phyloP scores from a whole-genome alignment of 1,140 invertebrate genomes.

The Nephotettix cincticeps region DNA sequence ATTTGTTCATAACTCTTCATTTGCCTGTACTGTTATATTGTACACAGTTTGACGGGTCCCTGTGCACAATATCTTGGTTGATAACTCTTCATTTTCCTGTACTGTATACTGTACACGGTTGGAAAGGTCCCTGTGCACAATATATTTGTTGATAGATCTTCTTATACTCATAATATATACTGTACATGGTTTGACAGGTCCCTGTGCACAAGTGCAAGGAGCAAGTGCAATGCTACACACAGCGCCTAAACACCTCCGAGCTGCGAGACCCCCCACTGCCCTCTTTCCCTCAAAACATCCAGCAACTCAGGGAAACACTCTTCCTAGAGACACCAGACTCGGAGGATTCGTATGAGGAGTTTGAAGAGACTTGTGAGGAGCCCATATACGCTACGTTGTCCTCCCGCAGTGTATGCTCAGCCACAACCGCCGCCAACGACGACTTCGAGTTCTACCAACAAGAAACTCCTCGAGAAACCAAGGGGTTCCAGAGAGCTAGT shows the following conservation, averaged over 20 bases:
- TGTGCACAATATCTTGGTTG: too few relatives aligned
- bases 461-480: not conserved
- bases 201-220: not conserved
- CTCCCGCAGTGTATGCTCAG: slow-evolving; percentile 55
- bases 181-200: too few relatives aligned
- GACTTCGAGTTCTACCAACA: slow-evolving; percentile 61
- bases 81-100: too few relatives aligned
- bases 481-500: not conserved
- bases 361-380: slow-evolving; percentile 46
- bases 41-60: too few relatives aligned
- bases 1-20: too few relatives aligned
- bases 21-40: too few relatives aligned
- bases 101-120: too few relatives aligned
- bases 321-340: slow-evolving; percentile 40
- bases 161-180: too few relatives aligned
- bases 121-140: too few relatives aligned
- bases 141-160: too few relatives aligned
- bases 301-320: slow-evolving; percentile 35
- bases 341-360: slow-evolving; percentile 51
- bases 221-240: slow-evolving; percentile 19
- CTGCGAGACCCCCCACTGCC: not conserved
- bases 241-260: slow-evolving; percentile 24
- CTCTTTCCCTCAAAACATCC: slow-evolving; percentile 31
- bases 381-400: slow-evolving; percentile 57
- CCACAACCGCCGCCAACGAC: slow-evolving; percentile 64